Evolutionary conservation across 2,113 vertebrate genomes (phyloP), one percentile per base, ranked within the genome.

Genomic region (Pluvianellus socialis): DNA sequence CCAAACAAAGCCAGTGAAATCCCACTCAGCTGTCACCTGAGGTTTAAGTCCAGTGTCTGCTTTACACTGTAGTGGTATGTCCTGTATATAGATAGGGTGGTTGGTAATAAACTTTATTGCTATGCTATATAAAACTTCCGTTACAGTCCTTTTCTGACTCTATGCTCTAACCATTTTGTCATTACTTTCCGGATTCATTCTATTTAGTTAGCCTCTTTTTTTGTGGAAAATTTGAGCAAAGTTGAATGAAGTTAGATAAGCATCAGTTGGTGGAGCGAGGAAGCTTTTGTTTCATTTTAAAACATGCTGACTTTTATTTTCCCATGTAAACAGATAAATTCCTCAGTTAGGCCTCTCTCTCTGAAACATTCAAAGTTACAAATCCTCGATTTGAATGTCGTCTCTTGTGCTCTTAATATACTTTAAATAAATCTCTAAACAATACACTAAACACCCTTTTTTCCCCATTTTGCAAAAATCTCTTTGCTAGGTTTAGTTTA

Each of bases 271-370:
- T 65, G 30, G 61, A 74, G 33, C 1, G 12, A 84, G 50, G 71
- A 76, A 47, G 88, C 83, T 77, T 59, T 40, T 84, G 61, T 30
- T 92, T 94, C 49, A 19, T 79, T 95, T 90, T 56, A 72, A 79
- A 95, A 70, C n/a, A 40, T 0, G 15, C 70, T 89, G 84, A 82
- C 81, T 91, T 91, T 96, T 92, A 72, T 79, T 95, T 94, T 81
- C 32, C 70, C 30, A 1, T 15, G 12, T 45, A 87, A 76, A 79
- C 44, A 80, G 45, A 68, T 33, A 65, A 84, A 87, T 85, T 68
- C 56, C 49, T 92, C 9, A 2, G 3, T 47, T 63, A 38, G 9
- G 8, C 13, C 10, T 62, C 80, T 86, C 72, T 61, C 23, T 15
- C 30, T 68, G 72, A 76, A 94, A 65, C 22, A 24, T 33, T 91